These are phyloP conservation scores for Myripristis jacobus DNA, from an alignment of 2,797 vertebrate genomes.

Conservation along the genomic window DNA sequence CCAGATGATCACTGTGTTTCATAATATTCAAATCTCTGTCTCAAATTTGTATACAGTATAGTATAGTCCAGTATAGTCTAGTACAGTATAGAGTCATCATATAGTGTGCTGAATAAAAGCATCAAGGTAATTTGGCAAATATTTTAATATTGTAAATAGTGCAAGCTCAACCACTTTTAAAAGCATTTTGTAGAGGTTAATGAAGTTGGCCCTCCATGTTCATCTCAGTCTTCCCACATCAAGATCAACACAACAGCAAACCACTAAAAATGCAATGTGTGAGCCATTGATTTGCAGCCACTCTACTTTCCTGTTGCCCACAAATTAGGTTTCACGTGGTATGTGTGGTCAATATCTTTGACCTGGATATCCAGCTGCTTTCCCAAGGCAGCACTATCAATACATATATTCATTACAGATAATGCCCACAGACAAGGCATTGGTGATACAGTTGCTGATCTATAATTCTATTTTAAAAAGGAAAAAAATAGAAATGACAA, in stretches of 20 bases:
- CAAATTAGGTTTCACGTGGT: slow-evolving; percentile 77
- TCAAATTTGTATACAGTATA: too few relatives aligned
- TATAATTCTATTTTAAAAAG: slow-evolving; percentile 64
- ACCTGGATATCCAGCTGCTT: slow-evolving; percentile 81
- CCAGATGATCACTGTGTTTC: too few relatives aligned
- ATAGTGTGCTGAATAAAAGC: too few relatives aligned
- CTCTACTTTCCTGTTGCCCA: slow-evolving; percentile 78
- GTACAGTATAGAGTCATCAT: neutral
- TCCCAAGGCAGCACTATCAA: slow-evolving; percentile 70
- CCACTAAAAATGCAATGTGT: slow-evolving; percentile 70
- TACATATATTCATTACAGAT: slow-evolving; percentile 78
- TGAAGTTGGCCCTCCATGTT: slow-evolving; percentile 24
- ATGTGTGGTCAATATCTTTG: slow-evolving; percentile 82
- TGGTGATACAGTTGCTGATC: slow-evolving; percentile 59
- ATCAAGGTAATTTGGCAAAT: neutral
- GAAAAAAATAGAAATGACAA: slow-evolving; percentile 50
- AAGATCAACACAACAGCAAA: slow-evolving; percentile 51
- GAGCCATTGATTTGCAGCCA: slow-evolving; percentile 82
- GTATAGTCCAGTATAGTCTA: too few relatives aligned
- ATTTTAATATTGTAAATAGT: too few relatives aligned
- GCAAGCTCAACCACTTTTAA: neutral
- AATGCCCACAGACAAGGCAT: slow-evolving; percentile 51
- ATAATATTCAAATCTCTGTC: neutral
- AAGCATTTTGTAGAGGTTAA: slow-evolving; percentile 10
- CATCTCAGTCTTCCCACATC: slow-evolving; percentile 22